Base-by-base conservation (phyloP, 2,797 vertebrate species). In the Cichlasoma orientale region DNA sequence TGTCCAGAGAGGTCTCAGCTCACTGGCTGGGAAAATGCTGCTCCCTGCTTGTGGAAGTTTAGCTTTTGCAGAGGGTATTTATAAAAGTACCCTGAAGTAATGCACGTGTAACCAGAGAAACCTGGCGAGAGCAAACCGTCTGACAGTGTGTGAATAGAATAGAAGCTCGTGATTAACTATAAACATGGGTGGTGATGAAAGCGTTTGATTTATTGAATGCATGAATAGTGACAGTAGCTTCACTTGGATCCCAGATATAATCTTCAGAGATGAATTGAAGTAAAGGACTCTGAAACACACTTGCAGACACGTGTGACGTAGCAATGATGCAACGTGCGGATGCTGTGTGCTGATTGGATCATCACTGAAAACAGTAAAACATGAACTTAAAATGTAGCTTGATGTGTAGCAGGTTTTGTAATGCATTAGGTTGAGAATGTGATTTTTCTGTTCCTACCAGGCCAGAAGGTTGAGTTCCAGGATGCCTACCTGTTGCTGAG, bases 381-480 rank as follows among this genome's bases (percentile, higher is more conserved):
- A 44, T 44, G 59, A 41, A 41, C 12, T 41, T 12, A 4, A 41
- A 41, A 41, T 13, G 27, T 10, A 36, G 36, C 36, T 36, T 36
- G 0, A 38, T 1, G 38, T 13, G 12, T 13, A 41, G 38, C 12
- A 41, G 12, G 12, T 41, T 41, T 41, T 13, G 4, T 2, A 5
- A 41, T 1, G 13, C 38, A 41, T 41, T 18, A 6, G 4, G 16
- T 5, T 18, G 9, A 9, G 8, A 36, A 36, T 36, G 33, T 36
- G 33, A 36, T 29, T 23, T 16, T 47, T 53, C n/a, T 11, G 7
- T 14, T 9, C 18, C 9, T 18, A 55, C 41, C 79, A 99, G 98
- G 98, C 74, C 98, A 99, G 91, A 99, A 99, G 93, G 97, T 96
- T 81, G 98, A 99, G 93, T 99, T 99, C 92, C 98, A 99, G 94